Percentiles rank a stretch among this genome's conserved stretches.
Evolutionary conservation across 2,888 invertebrate genomes (phyloP).

Genomic region (Leucozona laternaria): DNA sequence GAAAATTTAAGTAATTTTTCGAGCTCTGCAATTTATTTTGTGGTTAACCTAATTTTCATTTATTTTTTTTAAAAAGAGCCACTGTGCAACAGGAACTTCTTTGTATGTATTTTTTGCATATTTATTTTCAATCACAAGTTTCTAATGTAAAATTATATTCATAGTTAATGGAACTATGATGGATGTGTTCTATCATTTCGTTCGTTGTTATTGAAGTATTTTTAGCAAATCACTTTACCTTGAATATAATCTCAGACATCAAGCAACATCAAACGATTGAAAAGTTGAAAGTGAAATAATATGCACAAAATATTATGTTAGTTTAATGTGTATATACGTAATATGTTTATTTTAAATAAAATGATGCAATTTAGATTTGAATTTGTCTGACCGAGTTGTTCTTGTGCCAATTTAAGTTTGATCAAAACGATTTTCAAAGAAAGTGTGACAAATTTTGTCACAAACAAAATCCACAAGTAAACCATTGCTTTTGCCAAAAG

Average conservation of each 20-base stretch:
- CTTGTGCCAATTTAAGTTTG: slow-evolving; percentile 4
- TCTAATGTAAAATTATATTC: slow-evolving; percentile 3
- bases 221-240: slow-evolving; percentile 22
- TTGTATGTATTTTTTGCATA: not conserved
- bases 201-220: not conserved
- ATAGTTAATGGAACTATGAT: slow-evolving; percentile 6
- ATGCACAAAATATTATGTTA: not conserved
- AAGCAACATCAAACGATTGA: slow-evolving; percentile 12
- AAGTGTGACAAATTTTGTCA: slow-evolving; percentile 23
- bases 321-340: too few relatives aligned
- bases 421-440: not conserved
- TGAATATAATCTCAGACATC: slow-evolving; percentile 1
- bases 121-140: slow-evolving; percentile 1
- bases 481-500: not conserved
- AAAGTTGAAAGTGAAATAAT: slow-evolving; percentile 8
- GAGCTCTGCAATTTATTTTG: too few relatives aligned
- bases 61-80: not conserved
- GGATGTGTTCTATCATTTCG: too few relatives aligned
- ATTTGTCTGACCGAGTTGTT: slow-evolving; percentile 25
- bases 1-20: too few relatives aligned
- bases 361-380: slow-evolving; percentile 9
- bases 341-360: not conserved
- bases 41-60: too few relatives aligned
- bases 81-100: not conserved
- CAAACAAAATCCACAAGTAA: not conserved